Conservation (phyloP, 2,113 vertebrate genomes). For the Grus americana region DNA sequence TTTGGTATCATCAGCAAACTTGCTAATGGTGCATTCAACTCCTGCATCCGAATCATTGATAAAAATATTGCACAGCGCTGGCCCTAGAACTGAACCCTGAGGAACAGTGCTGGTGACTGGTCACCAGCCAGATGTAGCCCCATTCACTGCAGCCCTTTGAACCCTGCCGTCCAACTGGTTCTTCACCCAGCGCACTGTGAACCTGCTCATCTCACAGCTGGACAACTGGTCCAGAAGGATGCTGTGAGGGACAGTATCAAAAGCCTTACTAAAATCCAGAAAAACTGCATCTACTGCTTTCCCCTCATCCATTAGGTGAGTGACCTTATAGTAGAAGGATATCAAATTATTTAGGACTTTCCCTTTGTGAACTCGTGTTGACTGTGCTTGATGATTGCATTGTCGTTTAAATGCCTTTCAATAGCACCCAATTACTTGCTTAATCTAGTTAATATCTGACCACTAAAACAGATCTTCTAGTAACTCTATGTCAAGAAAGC, state of each 20-base stretch:
- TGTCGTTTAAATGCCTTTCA: background rate
- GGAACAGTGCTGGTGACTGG: background rate
- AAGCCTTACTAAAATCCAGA: background rate
- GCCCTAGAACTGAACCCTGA: background rate
- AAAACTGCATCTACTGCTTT: background rate
- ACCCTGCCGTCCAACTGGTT: background rate
- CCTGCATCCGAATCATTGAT: background rate
- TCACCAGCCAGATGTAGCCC: background rate
- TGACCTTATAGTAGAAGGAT: background rate
- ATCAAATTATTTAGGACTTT: background rate
- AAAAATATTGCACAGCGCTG: background rate
- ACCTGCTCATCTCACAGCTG: background rate
- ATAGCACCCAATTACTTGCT: background rate
- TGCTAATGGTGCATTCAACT: background rate
- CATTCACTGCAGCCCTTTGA: background rate
- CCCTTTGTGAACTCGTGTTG: background rate
- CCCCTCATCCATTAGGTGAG: background rate
- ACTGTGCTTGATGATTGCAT: background rate
- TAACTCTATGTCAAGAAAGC: background rate
- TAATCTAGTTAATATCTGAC: background rate
- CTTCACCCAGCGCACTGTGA: background rate
- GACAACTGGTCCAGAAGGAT: background rate
- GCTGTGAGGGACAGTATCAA: background rate
- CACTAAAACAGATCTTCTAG: background rate
- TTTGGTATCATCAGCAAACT: background rate